phyloP scores from a whole-genome alignment of 2,888 invertebrate species.

The Lasioglossum morio region DNA sequence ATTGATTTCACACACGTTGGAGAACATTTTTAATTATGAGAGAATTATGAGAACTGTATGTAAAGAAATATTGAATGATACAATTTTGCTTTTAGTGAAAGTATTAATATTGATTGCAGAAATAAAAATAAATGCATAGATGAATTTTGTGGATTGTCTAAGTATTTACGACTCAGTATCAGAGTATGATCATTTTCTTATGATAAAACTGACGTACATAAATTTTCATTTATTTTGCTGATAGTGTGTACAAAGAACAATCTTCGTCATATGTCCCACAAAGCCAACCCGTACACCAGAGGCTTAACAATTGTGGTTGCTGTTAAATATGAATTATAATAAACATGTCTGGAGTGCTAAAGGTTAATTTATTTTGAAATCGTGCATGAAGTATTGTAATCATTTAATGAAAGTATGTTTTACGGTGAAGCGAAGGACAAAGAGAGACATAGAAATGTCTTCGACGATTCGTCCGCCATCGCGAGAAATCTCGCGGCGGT shows the following conservation, averaged over 20 bases:
- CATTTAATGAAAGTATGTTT: not conserved
- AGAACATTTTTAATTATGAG: not conserved
- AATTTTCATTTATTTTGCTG: too few relatives aligned
- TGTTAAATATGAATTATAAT: not conserved
- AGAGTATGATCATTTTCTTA: not conserved
- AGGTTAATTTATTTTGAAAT: not conserved
- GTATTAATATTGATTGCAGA: not conserved
- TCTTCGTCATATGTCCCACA: not conserved
- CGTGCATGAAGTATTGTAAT: not conserved
- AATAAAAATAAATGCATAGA: not conserved
- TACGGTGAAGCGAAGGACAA: not conserved
- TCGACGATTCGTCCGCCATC: not conserved
- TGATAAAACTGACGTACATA: not conserved
- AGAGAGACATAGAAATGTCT: not conserved
- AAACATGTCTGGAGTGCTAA: not conserved
- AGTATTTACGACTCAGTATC: not conserved
- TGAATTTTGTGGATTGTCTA: not conserved
- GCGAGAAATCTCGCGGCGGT: slow-evolving; percentile 3
- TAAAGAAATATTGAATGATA: not conserved
- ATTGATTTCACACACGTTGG: not conserved
- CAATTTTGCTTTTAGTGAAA: not conserved
- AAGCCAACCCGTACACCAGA: not conserved
- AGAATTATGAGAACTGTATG: not conserved
- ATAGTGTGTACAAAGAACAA: not conserved
- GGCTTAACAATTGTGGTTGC: not conserved